These are phyloP conservation scores for Drosophila subsilvestris DNA, from an alignment of 2,888 invertebrate species.

Conservation along the genomic window DNA sequence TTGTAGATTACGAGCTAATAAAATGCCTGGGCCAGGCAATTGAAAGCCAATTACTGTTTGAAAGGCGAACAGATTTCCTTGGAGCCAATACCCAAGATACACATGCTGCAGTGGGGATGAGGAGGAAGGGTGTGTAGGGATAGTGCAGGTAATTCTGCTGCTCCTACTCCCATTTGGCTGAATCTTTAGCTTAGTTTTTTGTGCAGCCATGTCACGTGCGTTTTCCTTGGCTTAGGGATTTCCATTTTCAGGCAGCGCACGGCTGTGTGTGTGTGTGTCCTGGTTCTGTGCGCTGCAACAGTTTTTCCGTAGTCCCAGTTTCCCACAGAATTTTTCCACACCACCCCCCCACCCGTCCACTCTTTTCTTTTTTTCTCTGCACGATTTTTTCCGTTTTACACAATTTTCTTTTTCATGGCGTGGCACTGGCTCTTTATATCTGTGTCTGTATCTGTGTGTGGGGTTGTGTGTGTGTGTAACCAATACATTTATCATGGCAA, in stretches of 20 bases:
- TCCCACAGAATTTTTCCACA: background rate
- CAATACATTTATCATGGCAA: conserved; percentile 79
- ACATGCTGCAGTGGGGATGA: background rate
- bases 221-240: conserved; percentile 12
- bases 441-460: conserved; percentile 45
- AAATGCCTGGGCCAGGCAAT: conserved; percentile 56
- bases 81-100: conserved; percentile 6
- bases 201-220: conserved; percentile 65
- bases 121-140: background rate
- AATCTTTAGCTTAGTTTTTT: conserved; percentile 21
- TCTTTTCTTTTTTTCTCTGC: background rate
- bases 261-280: conserved; percentile 17
- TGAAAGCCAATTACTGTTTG: conserved; percentile 63
- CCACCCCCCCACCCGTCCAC: background rate
- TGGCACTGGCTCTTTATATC: conserved; percentile 7
- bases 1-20: conserved; percentile 54
- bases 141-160: conserved; percentile 23
- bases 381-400: conserved; percentile 53
- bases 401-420: conserved; percentile 65
- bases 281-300: conserved; percentile 3
- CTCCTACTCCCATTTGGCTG: background rate
- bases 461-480: conserved; percentile 33
- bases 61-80: conserved; percentile 18
- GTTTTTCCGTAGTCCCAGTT: conserved; percentile 23
- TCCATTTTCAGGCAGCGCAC: background rate